phyloP scores from a whole-genome alignment of 2,888 invertebrate genomes.

The Spisula solida region DNA sequence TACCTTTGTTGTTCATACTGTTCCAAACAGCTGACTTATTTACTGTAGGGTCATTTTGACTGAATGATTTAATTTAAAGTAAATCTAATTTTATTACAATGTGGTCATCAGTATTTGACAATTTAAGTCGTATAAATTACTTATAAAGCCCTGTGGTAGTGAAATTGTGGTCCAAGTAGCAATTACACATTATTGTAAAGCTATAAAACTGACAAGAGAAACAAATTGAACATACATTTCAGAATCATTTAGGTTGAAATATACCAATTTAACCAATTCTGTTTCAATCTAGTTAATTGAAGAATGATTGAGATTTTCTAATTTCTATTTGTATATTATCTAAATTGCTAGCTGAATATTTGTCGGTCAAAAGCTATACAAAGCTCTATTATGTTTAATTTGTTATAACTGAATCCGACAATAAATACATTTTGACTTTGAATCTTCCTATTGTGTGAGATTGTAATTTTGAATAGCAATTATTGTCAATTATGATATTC shows the following conservation, averaged over 20 bases:
- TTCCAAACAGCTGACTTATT: conserved; percentile 4
- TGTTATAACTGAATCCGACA: no score
- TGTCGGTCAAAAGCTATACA: no score
- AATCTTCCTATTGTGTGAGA: background rate
- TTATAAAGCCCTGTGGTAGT: conserved; percentile 19
- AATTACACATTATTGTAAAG: conserved; percentile 5
- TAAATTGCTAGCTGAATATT: background rate
- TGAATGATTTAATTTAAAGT: background rate
- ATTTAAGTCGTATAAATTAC: conserved; percentile 40
- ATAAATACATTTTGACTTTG: no score
- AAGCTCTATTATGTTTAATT: no score
- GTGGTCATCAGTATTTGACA: conserved; percentile 22
- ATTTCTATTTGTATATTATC: background rate
- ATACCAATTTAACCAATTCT: background rate
- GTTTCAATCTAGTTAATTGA: background rate
- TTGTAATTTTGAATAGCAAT: background rate
- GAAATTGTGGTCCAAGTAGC: background rate
- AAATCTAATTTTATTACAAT: conserved; percentile 21
- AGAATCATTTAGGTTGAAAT: background rate
- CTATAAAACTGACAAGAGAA: background rate
- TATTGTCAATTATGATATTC: background rate
- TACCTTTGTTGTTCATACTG: background rate
- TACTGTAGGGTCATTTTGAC: conserved; percentile 28
- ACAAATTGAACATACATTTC: conserved; percentile 10
- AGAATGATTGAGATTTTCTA: background rate